These are phyloP conservation scores for Prunella himalayana DNA, from an alignment of 2,113 vertebrate species.

Conservation along the genomic window DNA sequence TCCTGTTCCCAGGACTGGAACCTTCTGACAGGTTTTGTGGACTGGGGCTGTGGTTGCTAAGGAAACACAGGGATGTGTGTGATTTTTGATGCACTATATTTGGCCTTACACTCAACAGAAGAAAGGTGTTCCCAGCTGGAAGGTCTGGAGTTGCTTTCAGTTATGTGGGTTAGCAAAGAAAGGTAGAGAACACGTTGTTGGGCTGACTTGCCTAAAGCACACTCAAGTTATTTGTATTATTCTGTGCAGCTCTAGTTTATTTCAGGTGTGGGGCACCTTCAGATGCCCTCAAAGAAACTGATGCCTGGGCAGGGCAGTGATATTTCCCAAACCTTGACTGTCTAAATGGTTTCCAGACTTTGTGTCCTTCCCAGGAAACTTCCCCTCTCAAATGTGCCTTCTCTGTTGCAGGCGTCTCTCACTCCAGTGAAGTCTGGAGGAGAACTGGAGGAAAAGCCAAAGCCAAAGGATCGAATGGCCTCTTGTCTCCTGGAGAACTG, in stretches of 20 bases:
- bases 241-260: background rate
- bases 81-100: background rate
- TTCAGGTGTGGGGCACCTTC: background rate
- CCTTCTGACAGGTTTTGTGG: background rate
- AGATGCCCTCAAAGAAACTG: background rate
- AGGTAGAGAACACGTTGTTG: background rate
- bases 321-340: background rate
- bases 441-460: conserved; percentile 88
- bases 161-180: background rate
- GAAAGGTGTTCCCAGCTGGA: background rate
- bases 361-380: background rate
- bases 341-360: background rate
- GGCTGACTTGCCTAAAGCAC: background rate
- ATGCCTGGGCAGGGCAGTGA: background rate
- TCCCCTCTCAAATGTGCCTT: background rate
- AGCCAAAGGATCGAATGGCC: conserved; percentile 87
- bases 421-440: conserved; percentile 92
- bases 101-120: background rate
- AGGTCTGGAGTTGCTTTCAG: background rate
- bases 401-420: conserved; percentile 78
- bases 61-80: background rate
- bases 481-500: conserved; percentile 93
- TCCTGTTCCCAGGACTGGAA: background rate
- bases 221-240: background rate
- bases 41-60: background rate